Evolutionary conservation across 2,113 vertebrate species (phyloP).

Genomic region (Rhizomys pruinosus): DNA sequence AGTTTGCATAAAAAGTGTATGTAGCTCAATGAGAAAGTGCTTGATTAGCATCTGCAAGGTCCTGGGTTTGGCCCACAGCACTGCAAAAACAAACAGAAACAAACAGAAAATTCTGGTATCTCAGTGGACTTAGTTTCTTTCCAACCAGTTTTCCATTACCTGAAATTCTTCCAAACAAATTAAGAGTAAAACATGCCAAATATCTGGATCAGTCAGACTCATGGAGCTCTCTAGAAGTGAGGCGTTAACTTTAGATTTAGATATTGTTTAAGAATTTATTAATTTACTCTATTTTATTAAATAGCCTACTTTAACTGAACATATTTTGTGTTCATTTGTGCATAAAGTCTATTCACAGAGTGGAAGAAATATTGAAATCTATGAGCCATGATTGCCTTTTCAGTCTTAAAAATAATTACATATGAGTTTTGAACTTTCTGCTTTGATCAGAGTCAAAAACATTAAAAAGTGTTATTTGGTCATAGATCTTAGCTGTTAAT

Average conservation of each 20-base stretch:
- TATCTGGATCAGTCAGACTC: background rate
- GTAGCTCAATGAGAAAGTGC: background rate
- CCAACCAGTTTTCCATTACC: background rate
- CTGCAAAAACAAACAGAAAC: background rate
- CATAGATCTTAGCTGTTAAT: conserved; percentile 45
- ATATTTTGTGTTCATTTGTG: background rate
- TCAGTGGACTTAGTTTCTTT: background rate
- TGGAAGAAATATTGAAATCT: conserved; percentile 27
- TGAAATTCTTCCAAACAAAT: conserved; percentile 11
- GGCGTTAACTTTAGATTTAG: background rate
- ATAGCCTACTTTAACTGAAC: conserved; percentile 29
- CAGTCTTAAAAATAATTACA: conserved; percentile 52
- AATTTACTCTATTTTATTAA: conserved; percentile 43
- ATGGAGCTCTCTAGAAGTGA: background rate
- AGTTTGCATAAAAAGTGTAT: background rate
- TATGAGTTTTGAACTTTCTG: conserved; percentile 61
- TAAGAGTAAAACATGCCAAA: conserved; percentile 3
- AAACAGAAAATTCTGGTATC: background rate
- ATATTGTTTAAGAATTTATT: conserved; percentile 30
- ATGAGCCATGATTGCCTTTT: conserved; percentile 53
- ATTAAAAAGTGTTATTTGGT: conserved; percentile 30
- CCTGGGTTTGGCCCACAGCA: background rate
- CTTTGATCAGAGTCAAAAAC: conserved; percentile 54
- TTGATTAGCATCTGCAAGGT: background rate
- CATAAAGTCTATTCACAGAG: conserved; percentile 25